Evolutionary conservation across 53 echinoderm and acorn worm genomes (phyloP).

Genomic region (Stichopus horrens): DNA sequence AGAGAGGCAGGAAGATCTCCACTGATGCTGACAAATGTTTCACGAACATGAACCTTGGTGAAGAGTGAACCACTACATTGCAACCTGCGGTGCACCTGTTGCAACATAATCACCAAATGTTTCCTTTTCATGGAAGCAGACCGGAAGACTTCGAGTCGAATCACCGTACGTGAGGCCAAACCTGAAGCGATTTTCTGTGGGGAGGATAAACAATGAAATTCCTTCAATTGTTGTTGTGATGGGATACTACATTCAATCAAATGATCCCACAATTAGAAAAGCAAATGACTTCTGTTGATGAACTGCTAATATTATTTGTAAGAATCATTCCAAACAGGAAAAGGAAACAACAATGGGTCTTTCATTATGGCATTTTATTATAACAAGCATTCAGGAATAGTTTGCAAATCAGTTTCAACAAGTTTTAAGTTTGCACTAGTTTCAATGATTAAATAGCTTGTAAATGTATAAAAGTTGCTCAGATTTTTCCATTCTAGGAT

Average conservation of each 20-base stretch:
- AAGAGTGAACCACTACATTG: background rate
- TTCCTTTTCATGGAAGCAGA: slow-evolving; percentile 76
- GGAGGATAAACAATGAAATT: background rate
- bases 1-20: background rate
- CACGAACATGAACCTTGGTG: background rate
- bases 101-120: slow-evolving; percentile 78
- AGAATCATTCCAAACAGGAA: background rate
- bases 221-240: background rate
- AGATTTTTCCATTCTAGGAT: too few relatives aligned
- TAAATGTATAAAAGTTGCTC: too few relatives aligned
- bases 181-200: slow-evolving; percentile 90
- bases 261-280: too few relatives aligned
- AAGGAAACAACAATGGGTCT: background rate
- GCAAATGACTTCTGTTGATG: background rate
- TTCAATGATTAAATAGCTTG: too few relatives aligned
- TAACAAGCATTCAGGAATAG: too few relatives aligned
- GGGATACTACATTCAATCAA: too few relatives aligned
- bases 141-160: slow-evolving; percentile 88
- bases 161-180: slow-evolving; percentile 99
- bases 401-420: too few relatives aligned
- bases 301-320: background rate
- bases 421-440: too few relatives aligned
- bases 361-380: background rate
- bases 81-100: slow-evolving; percentile 45
- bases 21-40: background rate